Evolutionary conservation across 2,888 invertebrate species (phyloP).

Genomic region (Steinernema scapterisci): DNA sequence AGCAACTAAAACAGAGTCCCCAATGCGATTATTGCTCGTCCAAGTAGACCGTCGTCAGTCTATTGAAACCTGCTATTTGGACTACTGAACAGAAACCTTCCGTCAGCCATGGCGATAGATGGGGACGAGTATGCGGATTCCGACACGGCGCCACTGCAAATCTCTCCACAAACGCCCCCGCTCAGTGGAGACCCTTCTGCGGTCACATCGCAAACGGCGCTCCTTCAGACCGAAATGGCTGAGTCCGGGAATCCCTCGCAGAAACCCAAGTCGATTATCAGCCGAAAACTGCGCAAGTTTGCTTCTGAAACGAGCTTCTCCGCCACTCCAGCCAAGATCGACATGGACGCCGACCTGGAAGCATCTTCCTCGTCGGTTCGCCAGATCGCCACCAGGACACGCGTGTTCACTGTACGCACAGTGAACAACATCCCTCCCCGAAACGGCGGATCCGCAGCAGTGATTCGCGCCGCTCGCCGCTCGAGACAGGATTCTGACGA

Average conservation of each 20-base stretch:
- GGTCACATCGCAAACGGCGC: not conserved
- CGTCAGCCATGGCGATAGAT: slow-evolving; percentile 22
- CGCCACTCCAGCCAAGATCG: slow-evolving; percentile 52
- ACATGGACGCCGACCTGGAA: slow-evolving; percentile 11
- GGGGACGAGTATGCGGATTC: slow-evolving; percentile 28
- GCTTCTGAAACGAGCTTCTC: slow-evolving; percentile 63
- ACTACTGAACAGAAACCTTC: not conserved
- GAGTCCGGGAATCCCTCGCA: slow-evolving; percentile 43
- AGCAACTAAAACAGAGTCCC: not conserved
- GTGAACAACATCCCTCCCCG: slow-evolving; percentile 29
- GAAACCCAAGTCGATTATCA: slow-evolving; percentile 55
- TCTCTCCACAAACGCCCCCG: slow-evolving; percentile 8
- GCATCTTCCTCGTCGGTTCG: slow-evolving; percentile 18
- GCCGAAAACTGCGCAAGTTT: slow-evolving; percentile 60
- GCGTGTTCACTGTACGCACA: not conserved
- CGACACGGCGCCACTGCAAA: slow-evolving; percentile 22
- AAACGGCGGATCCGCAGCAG: slow-evolving; percentile 25
- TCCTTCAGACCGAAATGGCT: slow-evolving; percentile 15
- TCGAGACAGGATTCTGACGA: slow-evolving; percentile 63
- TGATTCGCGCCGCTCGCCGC: slow-evolving; percentile 39
- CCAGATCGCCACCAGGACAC: slow-evolving; percentile 1
- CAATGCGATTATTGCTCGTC: slow-evolving; percentile 1
- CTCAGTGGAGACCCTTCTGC: not conserved
- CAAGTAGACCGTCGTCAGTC: not conserved
- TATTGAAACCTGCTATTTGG: slow-evolving; percentile 7